Conservation (phyloP, 1,140 invertebrate genomes). For the Nylanderia fulva region DNA sequence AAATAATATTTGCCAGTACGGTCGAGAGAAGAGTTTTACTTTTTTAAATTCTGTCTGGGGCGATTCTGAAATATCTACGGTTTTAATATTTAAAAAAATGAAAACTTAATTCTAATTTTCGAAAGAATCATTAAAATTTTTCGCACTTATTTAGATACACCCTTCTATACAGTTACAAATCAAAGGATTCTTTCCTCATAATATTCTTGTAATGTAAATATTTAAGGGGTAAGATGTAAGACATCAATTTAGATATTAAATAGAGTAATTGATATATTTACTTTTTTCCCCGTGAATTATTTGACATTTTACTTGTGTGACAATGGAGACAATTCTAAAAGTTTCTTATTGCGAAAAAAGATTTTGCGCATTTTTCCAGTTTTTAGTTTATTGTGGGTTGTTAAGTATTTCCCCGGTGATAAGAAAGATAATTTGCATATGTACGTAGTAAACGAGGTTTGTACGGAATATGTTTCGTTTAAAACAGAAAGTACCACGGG, state of each 20-base stretch:
- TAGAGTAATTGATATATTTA: background rate
- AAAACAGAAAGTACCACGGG: background rate
- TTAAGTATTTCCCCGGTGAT: background rate
- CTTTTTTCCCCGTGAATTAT: background rate
- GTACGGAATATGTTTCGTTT: background rate
- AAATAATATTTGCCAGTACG: too few species aligned
- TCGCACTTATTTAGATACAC: too few species aligned
- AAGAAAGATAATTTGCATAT: background rate
- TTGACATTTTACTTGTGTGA: background rate
- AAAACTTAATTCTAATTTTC: too few species aligned
- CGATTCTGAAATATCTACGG: too few species aligned
- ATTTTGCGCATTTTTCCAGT: background rate
- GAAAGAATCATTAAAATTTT: too few species aligned
- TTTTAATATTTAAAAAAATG: too few species aligned
- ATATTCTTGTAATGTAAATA: background rate
- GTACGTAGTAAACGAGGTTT: background rate
- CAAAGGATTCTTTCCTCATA: background rate
- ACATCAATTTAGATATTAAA: background rate
- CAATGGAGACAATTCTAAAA: too few species aligned
- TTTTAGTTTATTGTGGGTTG: background rate
- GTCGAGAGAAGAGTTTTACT: too few species aligned
- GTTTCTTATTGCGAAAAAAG: background rate
- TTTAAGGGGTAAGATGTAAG: background rate
- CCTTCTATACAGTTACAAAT: conserved; percentile 16
- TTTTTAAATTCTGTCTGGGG: too few species aligned